phyloP scores from a whole-genome alignment of 2,113 vertebrate genomes.

The Myxocyprinus asiaticus region DNA sequence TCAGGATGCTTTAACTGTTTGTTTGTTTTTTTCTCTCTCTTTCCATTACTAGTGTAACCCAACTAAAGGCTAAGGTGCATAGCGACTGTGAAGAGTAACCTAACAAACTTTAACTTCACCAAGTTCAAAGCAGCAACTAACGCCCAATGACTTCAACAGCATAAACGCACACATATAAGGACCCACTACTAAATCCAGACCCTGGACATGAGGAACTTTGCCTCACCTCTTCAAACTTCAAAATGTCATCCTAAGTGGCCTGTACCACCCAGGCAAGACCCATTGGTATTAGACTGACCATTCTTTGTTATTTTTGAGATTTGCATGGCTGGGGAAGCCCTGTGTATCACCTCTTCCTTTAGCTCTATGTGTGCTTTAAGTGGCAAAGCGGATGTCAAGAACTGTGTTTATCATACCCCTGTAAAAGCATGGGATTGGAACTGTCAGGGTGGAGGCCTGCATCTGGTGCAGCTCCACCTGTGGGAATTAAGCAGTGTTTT shows the following conservation, averaged over 20 bases:
- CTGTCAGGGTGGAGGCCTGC: constrained; percentile 11
- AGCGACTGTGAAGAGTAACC: too few species aligned
- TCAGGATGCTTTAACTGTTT: too few species aligned
- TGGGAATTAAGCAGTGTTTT: constrained; percentile 7
- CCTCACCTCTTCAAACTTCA: not conserved
- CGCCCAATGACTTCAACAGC: not conserved
- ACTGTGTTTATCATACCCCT: constrained; percentile 3
- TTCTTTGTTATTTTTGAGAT: constrained; percentile 7
- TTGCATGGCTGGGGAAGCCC: not conserved
- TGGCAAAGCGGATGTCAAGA: not conserved
- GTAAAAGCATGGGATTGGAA: constrained; percentile 22
- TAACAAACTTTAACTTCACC: too few species aligned
- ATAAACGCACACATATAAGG: not conserved
- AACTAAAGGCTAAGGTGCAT: too few species aligned
- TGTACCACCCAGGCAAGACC: not conserved
- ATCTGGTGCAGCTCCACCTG: constrained; percentile 2
- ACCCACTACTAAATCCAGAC: not conserved
- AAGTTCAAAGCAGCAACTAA: too few species aligned
- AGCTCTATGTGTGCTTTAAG: constrained; percentile 11
- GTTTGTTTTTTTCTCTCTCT: too few species aligned
- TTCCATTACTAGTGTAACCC: too few species aligned
- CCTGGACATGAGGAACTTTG: not conserved
- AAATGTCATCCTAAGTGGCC: not conserved
- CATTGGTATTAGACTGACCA: not conserved
- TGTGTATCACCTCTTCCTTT: not conserved